Evolutionary conservation across 2,113 vertebrate species (phyloP), one percentile per base, ranked within the genome.

Genomic region (Megaceryle maxima): DNA sequence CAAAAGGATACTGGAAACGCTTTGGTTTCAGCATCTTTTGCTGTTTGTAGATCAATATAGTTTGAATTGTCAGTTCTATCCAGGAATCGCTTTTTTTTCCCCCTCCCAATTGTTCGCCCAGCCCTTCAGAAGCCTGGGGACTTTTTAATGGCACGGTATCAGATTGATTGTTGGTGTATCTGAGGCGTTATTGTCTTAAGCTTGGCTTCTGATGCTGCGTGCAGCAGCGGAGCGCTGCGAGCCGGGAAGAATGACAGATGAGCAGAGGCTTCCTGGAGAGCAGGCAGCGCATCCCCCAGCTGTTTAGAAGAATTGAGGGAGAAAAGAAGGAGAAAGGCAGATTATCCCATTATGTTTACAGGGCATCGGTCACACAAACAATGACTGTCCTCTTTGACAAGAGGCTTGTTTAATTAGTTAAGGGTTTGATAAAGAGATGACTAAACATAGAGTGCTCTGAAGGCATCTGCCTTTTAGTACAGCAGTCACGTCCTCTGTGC

Each of bases 171-270:
- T 20, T 86, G 82, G 29, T 74, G 46, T 24, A 11, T 70, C 64
- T 68, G 91, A 73, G 96, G 80, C 88, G 8, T 85, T 28, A 72
- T 91, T 96, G 95, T 92, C 74, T 70, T 2, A 1, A 41, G 97
- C 97, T 96, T 97, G 97, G 97, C 97, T 98, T 98, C 64, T 79
- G 97, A 98, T 95, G 97, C 97, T 59, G 97, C 87, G 94, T 97
- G 96, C 63, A 9, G 88, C 91, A 33, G 87, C 91, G 7, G n/a
- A 55, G 80, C 33, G 39, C 81, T n/a, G 60, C 24, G 18, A 67
- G 78, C 16, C 1, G 64, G 3, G 78, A 5, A 4, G 44, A 4
- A 2, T 88, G 83, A 91, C 97, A 97, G 95, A 80, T 92, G 96
- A 96, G 89, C 44, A 1, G 6, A 18, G 94, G 76, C 78, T 81